Percentiles rank a stretch among this genome's conserved stretches.
Conservation (phyloP, 2,888 invertebrate species). For the Hipparchia semele region DNA sequence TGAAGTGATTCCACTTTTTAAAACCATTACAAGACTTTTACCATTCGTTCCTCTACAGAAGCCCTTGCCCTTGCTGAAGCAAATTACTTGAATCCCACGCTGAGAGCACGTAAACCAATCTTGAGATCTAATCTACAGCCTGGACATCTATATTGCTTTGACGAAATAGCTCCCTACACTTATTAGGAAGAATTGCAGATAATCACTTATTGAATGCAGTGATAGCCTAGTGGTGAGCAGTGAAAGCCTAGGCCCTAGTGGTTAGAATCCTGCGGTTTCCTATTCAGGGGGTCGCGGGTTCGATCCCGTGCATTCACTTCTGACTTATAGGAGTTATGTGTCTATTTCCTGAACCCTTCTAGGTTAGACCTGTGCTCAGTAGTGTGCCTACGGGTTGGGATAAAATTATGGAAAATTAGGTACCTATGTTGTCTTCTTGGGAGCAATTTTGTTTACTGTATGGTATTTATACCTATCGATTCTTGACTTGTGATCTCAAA, state of each 20-base stretch:
- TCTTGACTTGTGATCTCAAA: too few relatives aligned
- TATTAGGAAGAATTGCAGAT: constrained; percentile 34
- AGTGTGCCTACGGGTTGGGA: too few relatives aligned
- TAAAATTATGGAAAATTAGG: too few relatives aligned
- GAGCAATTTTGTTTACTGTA: too few relatives aligned
- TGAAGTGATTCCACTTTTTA: too few relatives aligned
- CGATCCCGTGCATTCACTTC: too few relatives aligned
- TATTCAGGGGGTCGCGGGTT: neutral
- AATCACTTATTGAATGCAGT: constrained; percentile 10
- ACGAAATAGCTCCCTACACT: constrained; percentile 25
- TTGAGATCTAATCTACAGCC: constrained; percentile 48
- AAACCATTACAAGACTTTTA: neutral
- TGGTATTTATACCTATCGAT: too few relatives aligned
- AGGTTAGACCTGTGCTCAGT: too few relatives aligned
- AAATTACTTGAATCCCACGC: constrained; percentile 28
- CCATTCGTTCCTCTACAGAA: neutral
- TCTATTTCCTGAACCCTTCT: too few relatives aligned
- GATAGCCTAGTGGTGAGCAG: neutral
- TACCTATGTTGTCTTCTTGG: too few relatives aligned
- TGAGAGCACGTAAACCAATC: constrained; percentile 54
- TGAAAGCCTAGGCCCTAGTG: too few relatives aligned
- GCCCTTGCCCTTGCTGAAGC: constrained; percentile 9
- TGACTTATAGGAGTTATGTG: too few relatives aligned
- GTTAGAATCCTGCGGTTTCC: neutral
- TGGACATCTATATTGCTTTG: constrained; percentile 41